Percentiles rank a stretch among this genome's conserved stretches.
phyloP scores from a whole-genome alignment of 2,113 vertebrate genomes.

The Microcebus ravelobensis region DNA sequence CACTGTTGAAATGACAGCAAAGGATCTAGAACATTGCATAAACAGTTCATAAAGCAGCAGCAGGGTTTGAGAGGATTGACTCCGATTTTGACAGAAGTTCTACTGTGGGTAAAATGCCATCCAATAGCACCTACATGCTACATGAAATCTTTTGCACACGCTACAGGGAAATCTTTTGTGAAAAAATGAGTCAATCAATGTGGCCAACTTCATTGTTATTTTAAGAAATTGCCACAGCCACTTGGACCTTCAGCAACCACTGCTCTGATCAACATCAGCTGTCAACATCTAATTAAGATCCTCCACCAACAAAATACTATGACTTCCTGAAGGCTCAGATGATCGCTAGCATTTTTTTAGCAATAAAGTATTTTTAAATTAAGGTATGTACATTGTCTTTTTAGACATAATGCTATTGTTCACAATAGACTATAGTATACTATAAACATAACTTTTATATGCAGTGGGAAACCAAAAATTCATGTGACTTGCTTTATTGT shows the following conservation, averaged over 20 bases:
- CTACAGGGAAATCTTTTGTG: not conserved
- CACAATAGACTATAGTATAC: not conserved
- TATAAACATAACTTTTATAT: not conserved
- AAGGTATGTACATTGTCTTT: not conserved
- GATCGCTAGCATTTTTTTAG: not conserved
- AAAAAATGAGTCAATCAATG: not conserved
- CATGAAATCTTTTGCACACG: too few relatives aligned
- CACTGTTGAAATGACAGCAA: not conserved
- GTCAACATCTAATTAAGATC: not conserved
- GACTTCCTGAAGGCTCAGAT: not conserved
- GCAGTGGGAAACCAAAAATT: not conserved
- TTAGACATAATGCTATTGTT: not conserved
- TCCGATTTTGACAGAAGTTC: not conserved
- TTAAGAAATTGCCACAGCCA: not conserved
- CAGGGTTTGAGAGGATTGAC: not conserved
- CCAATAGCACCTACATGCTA: not conserved
- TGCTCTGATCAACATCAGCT: not conserved
- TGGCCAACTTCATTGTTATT: not conserved
- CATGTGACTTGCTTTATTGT: not conserved
- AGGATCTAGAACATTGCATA: not conserved
- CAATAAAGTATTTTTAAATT: not conserved
- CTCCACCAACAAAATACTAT: not conserved
- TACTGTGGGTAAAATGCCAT: not conserved
- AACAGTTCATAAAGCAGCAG: not conserved
- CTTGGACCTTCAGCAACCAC: not conserved